Evolutionary conservation across 2,113 vertebrate genomes (phyloP), one percentile per base, ranked within the genome.

Genomic region (Osmerus eperlanus): DNA sequence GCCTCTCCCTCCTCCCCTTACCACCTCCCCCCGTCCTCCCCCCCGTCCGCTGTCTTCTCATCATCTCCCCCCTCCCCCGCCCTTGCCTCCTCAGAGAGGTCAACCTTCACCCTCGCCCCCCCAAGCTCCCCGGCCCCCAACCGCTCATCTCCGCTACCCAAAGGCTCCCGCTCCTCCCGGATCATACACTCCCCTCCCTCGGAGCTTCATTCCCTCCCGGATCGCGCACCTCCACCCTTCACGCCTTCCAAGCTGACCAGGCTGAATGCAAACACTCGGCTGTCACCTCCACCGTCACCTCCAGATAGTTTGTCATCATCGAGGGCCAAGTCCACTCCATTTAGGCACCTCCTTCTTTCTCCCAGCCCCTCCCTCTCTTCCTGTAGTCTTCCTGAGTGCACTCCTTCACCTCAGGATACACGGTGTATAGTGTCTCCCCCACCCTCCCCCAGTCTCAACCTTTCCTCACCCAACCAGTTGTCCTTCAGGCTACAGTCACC

Each of bases 91-190:
- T 36, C 74, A 6, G 72, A 86, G 3, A 76, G 84, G 68, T 87
- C 83, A 25, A 84, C 83, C 0, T 81, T 83, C 65, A 79, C 71
- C 11, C 19, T 87, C 54, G 84, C 76, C 13, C 77, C 84, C 71
- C 73, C 67, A 25, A 78, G 70, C 70, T 84, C 84, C 8, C n/a
- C 64, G 1, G 9, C 16, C 15, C 19, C 21, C 58, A 7, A 67
- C 1, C 51, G 74, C 47, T 68, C 66, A 66, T 58, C 32, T 18
- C 55, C 58, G 51, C 79, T 75, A 6, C 19, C 70, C 16, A 18
- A 28, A 71, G 16, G 4, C 29, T 12, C 13, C 4, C 28, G 0
- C 14, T 18, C 13, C 32, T 23, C 36, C 36, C 47, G 19, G 15
- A 28, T 62, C 14, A 62, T 28, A 6, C 15, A 18, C 13, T 23